Conservation (phyloP, 2,113 vertebrate genomes). For the Ovis canadensis region DNA sequence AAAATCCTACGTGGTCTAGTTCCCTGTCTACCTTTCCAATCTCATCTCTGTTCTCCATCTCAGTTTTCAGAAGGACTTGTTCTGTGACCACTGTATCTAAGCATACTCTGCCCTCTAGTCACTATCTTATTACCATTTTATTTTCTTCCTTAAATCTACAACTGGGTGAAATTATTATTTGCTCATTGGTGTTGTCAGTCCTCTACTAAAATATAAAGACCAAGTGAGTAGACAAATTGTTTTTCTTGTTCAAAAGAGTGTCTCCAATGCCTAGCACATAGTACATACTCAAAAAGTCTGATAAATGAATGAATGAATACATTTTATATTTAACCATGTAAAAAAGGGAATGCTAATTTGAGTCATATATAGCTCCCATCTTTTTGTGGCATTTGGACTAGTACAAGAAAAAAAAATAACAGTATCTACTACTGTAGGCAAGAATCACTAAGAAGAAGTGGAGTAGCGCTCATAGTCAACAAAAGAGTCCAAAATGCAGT, state of each 20-base stretch:
- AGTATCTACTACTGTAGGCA: neutral
- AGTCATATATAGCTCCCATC: neutral
- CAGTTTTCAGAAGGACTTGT: neutral
- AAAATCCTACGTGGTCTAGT: neutral
- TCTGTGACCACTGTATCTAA: neutral
- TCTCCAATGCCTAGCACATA: neutral
- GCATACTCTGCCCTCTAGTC: neutral
- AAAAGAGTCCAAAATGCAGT: neutral
- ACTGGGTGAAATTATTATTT: neutral
- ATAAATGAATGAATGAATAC: neutral
- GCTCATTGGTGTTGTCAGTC: neutral
- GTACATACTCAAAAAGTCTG: neutral
- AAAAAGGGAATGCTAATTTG: neutral
- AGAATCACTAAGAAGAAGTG: neutral
- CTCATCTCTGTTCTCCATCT: neutral
- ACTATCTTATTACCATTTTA: neutral
- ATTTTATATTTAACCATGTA: neutral
- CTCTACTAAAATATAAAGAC: neutral
- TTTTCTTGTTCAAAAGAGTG: neutral
- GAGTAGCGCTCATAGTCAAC: neutral
- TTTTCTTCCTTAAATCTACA: neutral
- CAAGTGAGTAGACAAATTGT: neutral
- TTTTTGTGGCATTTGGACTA: neutral
- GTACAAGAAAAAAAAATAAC: neutral
- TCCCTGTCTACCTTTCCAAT: neutral